phyloP scores from a whole-genome alignment of 2,888 invertebrate genomes.

The Polyommatus iphigenia region DNA sequence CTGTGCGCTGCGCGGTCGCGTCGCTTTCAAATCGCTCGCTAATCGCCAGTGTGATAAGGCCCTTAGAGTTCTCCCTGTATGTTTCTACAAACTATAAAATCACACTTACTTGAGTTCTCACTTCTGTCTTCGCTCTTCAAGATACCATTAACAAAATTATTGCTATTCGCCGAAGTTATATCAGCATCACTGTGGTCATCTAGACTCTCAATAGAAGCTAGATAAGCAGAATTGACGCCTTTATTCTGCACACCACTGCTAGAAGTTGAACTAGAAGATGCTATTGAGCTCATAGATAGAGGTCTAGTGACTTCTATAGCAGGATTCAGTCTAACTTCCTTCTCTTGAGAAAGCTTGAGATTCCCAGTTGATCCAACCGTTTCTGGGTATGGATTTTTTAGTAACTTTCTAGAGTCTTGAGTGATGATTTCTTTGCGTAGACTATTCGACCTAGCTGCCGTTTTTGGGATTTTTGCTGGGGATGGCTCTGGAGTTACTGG shows the following conservation, averaged over 20 bases:
- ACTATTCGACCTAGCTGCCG: constrained; percentile 60
- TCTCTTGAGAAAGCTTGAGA: constrained; percentile 66
- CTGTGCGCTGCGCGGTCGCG: too few relatives aligned
- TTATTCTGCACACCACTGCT: constrained; percentile 83
- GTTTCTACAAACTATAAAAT: constrained; percentile 2
- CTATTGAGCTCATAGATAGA: constrained; percentile 88
- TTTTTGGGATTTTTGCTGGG: constrained; percentile 59
- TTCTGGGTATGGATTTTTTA: constrained; percentile 66
- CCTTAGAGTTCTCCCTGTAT: too few relatives aligned
- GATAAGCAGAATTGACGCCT: constrained; percentile 86
- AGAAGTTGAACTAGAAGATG: constrained; percentile 85
- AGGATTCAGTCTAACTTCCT: constrained; percentile 73
- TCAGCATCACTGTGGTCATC: constrained; percentile 90
- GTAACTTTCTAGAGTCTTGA: constrained; percentile 55
- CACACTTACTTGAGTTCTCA: constrained; percentile 61
- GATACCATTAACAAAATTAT: constrained; percentile 68
- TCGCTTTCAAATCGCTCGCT: too few relatives aligned
- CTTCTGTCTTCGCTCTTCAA: constrained; percentile 62
- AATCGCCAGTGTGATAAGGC: too few relatives aligned
- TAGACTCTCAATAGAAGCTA: constrained; percentile 93
- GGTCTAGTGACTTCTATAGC: constrained; percentile 82
- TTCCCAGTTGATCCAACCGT: constrained; percentile 68
- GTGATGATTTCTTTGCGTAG: constrained; percentile 65
- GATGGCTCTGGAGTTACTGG: constrained; percentile 53
- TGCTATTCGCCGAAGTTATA: constrained; percentile 73